phyloP scores from a whole-genome alignment of 2,888 invertebrate genomes.

The Polymixis flavicincta region DNA sequence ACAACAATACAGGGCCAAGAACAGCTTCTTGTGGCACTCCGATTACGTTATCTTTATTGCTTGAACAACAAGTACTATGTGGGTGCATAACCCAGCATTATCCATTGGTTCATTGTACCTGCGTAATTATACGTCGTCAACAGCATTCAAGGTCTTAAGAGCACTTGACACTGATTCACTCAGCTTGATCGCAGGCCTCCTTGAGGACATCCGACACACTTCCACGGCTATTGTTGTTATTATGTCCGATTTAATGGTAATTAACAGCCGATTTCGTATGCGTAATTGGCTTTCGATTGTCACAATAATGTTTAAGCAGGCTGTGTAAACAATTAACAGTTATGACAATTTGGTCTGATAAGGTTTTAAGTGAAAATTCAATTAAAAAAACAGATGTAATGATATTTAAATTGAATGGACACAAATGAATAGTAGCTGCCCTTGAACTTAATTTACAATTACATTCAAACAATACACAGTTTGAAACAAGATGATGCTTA shows the following conservation, averaged over 20 bases:
- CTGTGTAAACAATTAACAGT: slow-evolving; percentile 28
- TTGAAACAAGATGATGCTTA: slow-evolving; percentile 3
- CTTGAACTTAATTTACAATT: background rate
- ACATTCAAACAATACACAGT: background rate
- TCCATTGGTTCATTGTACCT: slow-evolving; percentile 74
- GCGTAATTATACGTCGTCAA: slow-evolving; percentile 63
- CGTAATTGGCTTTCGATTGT: slow-evolving; percentile 41
- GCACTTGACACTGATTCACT: slow-evolving; percentile 83
- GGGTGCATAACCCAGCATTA: slow-evolving; percentile 57
- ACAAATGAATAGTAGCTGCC: background rate
- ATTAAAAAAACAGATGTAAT: background rate
- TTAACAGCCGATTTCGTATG: slow-evolving; percentile 64
- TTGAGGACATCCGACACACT: slow-evolving; percentile 85
- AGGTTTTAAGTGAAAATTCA: background rate
- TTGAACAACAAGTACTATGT: slow-evolving; percentile 48
- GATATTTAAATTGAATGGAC: background rate
- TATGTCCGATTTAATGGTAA: slow-evolving; percentile 64
- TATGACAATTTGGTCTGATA: background rate
- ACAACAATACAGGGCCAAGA: slow-evolving; percentile 52
- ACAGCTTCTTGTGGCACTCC: slow-evolving; percentile 57
- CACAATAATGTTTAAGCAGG: slow-evolving; percentile 5
- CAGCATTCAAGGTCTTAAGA: slow-evolving; percentile 71
- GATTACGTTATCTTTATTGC: slow-evolving; percentile 64
- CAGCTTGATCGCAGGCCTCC: slow-evolving; percentile 75
- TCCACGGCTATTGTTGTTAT: slow-evolving; percentile 70